Evolutionary conservation across 2,888 invertebrate species (phyloP).

Genomic region (Eupithecia subfuscata): DNA sequence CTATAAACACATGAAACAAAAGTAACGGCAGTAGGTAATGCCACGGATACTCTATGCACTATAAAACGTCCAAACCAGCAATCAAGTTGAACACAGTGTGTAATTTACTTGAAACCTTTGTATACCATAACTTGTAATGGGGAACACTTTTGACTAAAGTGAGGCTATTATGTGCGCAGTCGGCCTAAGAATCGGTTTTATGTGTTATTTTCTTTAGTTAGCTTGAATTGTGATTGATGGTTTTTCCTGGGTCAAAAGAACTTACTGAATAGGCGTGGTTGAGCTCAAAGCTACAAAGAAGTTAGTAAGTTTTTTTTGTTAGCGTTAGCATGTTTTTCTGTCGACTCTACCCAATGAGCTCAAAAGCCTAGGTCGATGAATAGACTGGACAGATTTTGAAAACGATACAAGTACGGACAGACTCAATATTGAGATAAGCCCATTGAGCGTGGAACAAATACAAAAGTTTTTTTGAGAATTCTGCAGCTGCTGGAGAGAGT

Average conservation of each 20-base stretch:
- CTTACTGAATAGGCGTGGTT: slow-evolving; percentile 22
- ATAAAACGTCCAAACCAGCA: slow-evolving; percentile 26
- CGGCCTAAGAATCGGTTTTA: slow-evolving; percentile 14
- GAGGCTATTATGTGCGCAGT: slow-evolving; percentile 35
- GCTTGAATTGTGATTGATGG: slow-evolving; percentile 18
- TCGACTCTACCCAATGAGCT: background rate
- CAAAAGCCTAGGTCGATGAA: background rate
- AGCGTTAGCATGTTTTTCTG: background rate
- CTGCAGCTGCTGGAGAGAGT: background rate
- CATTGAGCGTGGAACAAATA: background rate
- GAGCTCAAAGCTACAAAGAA: background rate
- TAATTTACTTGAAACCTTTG: slow-evolving; percentile 50
- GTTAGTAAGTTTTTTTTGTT: background rate
- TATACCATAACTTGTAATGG: slow-evolving; percentile 45
- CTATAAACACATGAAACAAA: background rate
- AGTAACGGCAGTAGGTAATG: background rate
- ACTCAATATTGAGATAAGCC: background rate
- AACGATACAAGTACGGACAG: background rate
- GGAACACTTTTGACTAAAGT: slow-evolving; percentile 33
- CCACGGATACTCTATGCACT: background rate
- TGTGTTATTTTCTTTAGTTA: slow-evolving; percentile 24
- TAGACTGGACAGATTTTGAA: background rate
- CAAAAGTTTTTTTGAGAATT: background rate
- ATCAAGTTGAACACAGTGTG: slow-evolving; percentile 35
- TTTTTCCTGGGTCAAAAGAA: background rate